Evolutionary conservation across 1,140 invertebrate genomes (phyloP).

Genomic region (Caligus rogercresseyi): DNA sequence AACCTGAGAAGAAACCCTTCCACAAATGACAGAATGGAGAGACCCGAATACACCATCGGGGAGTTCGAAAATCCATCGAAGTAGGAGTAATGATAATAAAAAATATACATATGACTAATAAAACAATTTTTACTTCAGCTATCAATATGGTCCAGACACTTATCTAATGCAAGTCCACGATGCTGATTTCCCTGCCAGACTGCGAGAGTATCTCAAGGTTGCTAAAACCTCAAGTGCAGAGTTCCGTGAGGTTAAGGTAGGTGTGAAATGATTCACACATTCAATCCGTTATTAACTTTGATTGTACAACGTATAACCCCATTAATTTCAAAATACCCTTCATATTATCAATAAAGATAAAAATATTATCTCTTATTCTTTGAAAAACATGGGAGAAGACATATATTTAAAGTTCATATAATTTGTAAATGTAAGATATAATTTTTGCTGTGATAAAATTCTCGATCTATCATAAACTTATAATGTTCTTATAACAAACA

Average conservation of each 20-base stretch:
- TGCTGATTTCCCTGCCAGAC: constrained; percentile 69
- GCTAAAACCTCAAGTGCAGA: constrained; percentile 21
- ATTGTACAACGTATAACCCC: too few species aligned
- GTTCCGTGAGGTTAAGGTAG: constrained; percentile 18
- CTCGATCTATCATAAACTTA: too few species aligned
- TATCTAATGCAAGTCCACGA: constrained; percentile 80
- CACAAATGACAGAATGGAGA: constrained; percentile 37
- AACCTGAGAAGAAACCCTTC: constrained; percentile 28
- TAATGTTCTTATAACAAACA: too few species aligned
- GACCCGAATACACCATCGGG: constrained; percentile 27
- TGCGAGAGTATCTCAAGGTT: constrained; percentile 75
- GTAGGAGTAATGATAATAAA: constrained; percentile 3
- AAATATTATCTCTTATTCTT: too few species aligned
- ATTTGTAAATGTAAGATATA: too few species aligned
- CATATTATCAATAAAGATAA: too few species aligned
- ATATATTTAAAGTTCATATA: too few species aligned
- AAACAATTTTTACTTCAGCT: constrained; percentile 37
- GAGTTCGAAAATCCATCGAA: constrained; percentile 22
- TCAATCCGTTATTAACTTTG: neutral
- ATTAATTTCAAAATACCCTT: too few species aligned
- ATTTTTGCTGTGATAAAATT: too few species aligned
- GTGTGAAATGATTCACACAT: neutral
- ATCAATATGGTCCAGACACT: constrained; percentile 87
- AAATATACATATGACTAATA: neutral
- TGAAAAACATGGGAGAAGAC: too few species aligned